Evolutionary conservation across 53 echinoderm and acorn worm species (phyloP).

Genomic region (Henricia sp.): DNA sequence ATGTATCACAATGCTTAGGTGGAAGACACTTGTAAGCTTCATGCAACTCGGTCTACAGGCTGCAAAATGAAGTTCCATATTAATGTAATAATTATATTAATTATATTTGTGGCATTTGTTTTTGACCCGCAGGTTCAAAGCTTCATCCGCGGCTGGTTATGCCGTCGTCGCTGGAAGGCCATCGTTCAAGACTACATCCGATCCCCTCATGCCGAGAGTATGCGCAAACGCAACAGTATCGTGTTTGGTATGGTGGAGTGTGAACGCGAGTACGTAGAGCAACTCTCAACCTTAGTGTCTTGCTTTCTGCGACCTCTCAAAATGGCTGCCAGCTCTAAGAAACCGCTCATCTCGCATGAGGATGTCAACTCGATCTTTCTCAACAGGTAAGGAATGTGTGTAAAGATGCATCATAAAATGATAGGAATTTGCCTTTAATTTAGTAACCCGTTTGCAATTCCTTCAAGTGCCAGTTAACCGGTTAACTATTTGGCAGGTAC

Average conservation of each 20-base stretch:
- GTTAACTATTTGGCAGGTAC: too few relatives aligned
- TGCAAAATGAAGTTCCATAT: too few relatives aligned
- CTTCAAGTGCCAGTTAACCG: too few relatives aligned
- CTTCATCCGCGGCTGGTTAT: conserved; percentile 98
- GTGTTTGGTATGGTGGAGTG: conserved; percentile 99
- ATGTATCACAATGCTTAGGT: too few relatives aligned
- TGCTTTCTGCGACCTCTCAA: conserved; percentile 97
- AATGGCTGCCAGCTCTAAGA: conserved; percentile 99
- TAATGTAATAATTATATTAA: too few relatives aligned
- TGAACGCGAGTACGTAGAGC: conserved; percentile 99
- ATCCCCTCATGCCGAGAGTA: conserved; percentile 98
- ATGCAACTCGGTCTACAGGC: too few relatives aligned
- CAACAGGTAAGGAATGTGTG: conserved; percentile 73
- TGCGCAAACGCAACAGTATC: conserved; percentile 98
- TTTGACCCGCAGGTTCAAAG: conserved; percentile 81
- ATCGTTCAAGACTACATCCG: conserved; percentile 99
- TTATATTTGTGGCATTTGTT: too few relatives aligned
- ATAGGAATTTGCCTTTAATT: too few relatives aligned
- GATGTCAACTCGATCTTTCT: conserved; percentile 99
- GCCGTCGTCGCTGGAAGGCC: conserved; percentile 94
- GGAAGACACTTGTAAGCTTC: too few relatives aligned
- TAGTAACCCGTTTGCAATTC: too few relatives aligned
- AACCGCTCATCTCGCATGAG: conserved; percentile 95
- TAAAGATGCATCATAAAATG: not conserved
- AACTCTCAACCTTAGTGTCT: conserved; percentile 95